Evolutionary conservation across 2,797 vertebrate genomes (phyloP), one percentile per base, ranked within the genome.

Genomic region (Alouatta caraya): DNA sequence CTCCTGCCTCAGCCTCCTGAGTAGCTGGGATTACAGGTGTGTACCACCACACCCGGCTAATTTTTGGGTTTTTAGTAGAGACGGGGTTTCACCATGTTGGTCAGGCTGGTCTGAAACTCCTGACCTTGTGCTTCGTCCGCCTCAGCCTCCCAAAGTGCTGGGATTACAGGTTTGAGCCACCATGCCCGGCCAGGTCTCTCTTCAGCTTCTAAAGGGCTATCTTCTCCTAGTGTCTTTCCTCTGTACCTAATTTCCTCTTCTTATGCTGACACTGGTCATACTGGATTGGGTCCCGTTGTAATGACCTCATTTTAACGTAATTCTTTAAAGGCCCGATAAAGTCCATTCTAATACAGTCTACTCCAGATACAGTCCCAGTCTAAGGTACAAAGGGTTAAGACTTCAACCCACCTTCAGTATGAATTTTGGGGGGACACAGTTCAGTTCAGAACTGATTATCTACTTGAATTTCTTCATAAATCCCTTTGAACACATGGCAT

Each of bases 271-370:
- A 75, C 24, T 57, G 76, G 64, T 72, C 22, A 26, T 94, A 6
- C 28, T 93, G 33, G 37, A 72, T 81, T 85, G 82, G 64, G 75
- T 15, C 59, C 76, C 81, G 78, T 24, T 26, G n/a, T 86, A 55
- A 72, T 44, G n/a, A 79, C 61, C 28, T 93, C 39, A 37, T 91
- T 95, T 96, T 87, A 93, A 87, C 72, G 48, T 93, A 93, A 91
- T 94, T 84, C 59, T 93, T 83, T 90, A 80, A 92, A 87, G 84
- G 22, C 24, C 37, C 5, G 3, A 42, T 82, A 67, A 15, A n/a
- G 33, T n/a, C 33, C 33, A n/a, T 72, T 72, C 21, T 72, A 39
- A 39, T 72, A 22, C 37, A 37, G 37, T 72, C 64, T 19, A 72
- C 55, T 42, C 80, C 37, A 94, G 81, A 91, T 61, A 86, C 2